Percentiles rank a stretch among this genome's conserved stretches.
Evolutionary conservation across 1,140 invertebrate genomes (phyloP).

Genomic region (Macrotrachela quadricornifera): DNA sequence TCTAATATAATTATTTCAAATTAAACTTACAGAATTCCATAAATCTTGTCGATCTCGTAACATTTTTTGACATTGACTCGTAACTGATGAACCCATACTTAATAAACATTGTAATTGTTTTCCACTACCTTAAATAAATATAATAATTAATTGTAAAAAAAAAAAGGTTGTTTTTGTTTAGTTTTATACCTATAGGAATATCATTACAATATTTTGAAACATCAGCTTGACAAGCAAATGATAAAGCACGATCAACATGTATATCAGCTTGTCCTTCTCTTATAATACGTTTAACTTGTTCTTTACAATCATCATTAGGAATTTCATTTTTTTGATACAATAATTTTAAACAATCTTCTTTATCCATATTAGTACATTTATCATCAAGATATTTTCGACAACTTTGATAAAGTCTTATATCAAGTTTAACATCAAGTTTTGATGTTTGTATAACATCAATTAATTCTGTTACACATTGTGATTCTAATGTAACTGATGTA

Average conservation of each 20-base stretch:
- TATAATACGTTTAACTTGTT: constrained; percentile 42
- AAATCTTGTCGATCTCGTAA: too few relatives aligned
- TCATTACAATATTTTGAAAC: constrained; percentile 57
- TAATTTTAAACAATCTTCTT: not conserved
- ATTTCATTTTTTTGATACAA: not conserved
- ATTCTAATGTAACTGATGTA: not conserved
- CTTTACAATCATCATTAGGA: not conserved
- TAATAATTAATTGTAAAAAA: too few relatives aligned
- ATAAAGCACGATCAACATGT: constrained; percentile 36
- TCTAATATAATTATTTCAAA: too few relatives aligned
- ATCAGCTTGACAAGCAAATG: constrained; percentile 34
- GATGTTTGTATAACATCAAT: constrained; percentile 6
- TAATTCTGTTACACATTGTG: constrained; percentile 44
- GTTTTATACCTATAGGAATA: constrained; percentile 45
- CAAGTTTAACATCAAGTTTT: not conserved
- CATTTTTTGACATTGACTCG: too few relatives aligned
- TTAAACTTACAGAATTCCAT: too few relatives aligned
- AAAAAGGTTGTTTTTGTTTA: too few relatives aligned
- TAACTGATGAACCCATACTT: too few relatives aligned
- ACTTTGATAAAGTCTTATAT: not conserved
- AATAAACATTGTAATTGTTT: too few relatives aligned
- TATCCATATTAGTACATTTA: too few relatives aligned
- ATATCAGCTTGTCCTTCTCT: constrained; percentile 36
- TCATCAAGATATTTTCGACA: too few relatives aligned
- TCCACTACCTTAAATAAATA: too few relatives aligned